Conservation (phyloP, 2,797 vertebrate species). For the Alauda arvensis region DNA sequence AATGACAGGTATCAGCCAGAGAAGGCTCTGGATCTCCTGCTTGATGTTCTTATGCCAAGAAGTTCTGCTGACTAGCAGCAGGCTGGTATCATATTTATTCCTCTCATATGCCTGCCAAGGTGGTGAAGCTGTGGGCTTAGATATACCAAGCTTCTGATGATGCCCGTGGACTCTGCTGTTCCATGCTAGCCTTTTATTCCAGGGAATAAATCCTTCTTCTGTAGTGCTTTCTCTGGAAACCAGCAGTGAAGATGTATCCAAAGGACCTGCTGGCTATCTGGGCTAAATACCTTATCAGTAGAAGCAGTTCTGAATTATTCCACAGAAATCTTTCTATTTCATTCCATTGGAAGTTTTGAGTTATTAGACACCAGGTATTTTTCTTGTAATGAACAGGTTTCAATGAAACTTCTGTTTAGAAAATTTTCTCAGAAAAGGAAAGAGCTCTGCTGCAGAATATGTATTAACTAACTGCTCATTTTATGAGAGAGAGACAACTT, state of each 20-base stretch:
- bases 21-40: not conserved
- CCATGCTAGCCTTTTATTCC: not conserved
- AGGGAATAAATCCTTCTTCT: not conserved
- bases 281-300: not conserved
- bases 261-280: not conserved
- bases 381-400: not conserved
- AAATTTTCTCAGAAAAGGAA: not conserved
- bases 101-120: not conserved
- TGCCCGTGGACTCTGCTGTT: not conserved
- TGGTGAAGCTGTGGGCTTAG: not conserved
- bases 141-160: not conserved
- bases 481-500: not conserved
- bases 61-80: constrained; percentile 3
- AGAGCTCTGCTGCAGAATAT: not conserved
- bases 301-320: not conserved
- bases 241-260: not conserved
- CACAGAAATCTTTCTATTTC: not conserved
- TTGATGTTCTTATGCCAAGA: not conserved
- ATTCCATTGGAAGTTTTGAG: not conserved
- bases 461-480: not conserved
- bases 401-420: not conserved
- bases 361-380: not conserved
- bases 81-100: not conserved
- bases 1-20: not conserved
- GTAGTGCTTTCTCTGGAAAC: not conserved